Base-by-base conservation (phyloP, 2,113 vertebrate species). In the Lanius ludovicianus region DNA sequence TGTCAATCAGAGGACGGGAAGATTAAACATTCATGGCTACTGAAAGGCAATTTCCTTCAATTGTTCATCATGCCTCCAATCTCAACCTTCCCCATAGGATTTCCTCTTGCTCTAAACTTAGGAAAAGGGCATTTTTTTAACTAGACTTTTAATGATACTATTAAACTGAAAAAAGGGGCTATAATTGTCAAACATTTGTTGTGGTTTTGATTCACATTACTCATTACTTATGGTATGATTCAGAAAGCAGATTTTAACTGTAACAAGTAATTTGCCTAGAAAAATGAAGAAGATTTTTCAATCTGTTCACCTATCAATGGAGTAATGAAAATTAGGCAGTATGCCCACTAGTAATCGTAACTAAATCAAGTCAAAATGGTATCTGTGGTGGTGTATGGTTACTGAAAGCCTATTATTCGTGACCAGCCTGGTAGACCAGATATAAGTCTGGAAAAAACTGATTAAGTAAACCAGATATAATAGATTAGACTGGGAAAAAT, bases 41-140 rank as follows among this genome's bases (percentile, higher is more conserved):
- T 75, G 59, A 84, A 96, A 96, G 60, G 39, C 84, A 79, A 73
- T 92, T 94, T 97, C 87, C 90, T 87, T 71, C 55, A 35, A 81
- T 91, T 96, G 75, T 95, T 96, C 65, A 49, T 71, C 84, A 75
- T 35, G 42, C 79, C 55, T 94, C 37, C 71, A 25, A 86, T 95
- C 93, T 86, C 90, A 81, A 52, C 39, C 33, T 90, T 94, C 42
- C n/a, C 82, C 25, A 27, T 81, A 73, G 90, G 78, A 90, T 81
- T 95, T 96, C 78, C 93, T 95, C 28, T 62, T 83, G 25, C 65
- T 96, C 52, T 53, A 71, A 83, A 73, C 50, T 83, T 78, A 33
- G 85, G 77, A 87, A 73, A 80, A 90, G 3, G 1, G 11, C 46
- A 56, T 50, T 25, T 11, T 80, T 87, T 94, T 69, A 7, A 7